Evolutionary conservation across 2,797 vertebrate genomes (phyloP).

Genomic region (Helarctos malayanus): DNA sequence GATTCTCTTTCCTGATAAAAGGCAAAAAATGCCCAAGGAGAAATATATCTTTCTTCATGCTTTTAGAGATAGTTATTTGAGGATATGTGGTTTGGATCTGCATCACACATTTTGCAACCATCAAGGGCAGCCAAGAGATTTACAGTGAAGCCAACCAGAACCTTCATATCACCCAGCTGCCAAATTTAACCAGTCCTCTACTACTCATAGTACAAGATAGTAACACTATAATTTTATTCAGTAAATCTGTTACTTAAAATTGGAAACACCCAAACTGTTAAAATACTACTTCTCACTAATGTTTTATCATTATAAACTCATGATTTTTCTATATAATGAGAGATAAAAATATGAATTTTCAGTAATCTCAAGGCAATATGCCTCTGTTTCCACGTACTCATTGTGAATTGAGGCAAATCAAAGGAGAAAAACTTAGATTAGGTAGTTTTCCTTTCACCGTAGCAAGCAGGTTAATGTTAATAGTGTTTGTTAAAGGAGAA

Average conservation of each 20-base stretch:
- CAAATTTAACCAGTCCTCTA: neutral
- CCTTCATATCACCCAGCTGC: neutral
- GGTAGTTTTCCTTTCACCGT: neutral
- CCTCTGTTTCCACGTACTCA: neutral
- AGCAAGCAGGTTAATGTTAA: neutral
- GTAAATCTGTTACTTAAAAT: neutral
- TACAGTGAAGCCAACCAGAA: neutral
- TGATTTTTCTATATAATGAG: neutral
- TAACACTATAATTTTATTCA: neutral
- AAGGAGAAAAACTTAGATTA: neutral
- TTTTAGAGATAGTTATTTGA: neutral
- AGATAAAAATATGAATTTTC: neutral
- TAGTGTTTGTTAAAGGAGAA: neutral
- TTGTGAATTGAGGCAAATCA: neutral
- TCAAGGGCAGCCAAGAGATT: neutral
- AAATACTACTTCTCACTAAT: neutral
- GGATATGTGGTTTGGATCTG: neutral
- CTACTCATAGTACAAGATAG: neutral
- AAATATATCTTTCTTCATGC: neutral
- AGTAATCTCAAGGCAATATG: neutral
- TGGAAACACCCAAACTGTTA: constrained; percentile 15
- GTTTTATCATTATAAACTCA: neutral
- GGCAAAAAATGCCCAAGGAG: neutral
- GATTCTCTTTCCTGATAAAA: neutral
- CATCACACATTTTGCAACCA: constrained; percentile 12